phyloP scores from a whole-genome alignment of 2,888 invertebrate genomes.

The Scaptomyza polygonia region DNA sequence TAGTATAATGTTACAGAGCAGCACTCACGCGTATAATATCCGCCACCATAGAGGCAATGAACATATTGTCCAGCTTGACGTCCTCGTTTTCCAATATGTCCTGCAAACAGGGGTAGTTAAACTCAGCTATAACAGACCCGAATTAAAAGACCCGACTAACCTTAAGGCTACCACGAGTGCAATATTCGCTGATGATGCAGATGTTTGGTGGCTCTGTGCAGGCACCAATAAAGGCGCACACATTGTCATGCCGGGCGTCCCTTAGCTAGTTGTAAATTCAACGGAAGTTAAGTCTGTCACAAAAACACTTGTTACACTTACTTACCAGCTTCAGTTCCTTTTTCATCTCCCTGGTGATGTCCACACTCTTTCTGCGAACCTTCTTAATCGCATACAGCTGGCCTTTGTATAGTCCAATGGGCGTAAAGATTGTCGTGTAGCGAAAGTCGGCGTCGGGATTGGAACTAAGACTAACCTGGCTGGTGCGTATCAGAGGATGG shows the following conservation, averaged over 20 bases:
- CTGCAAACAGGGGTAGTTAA: conserved; percentile 83
- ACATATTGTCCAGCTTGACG: conserved; percentile 97
- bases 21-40: conserved; percentile 95
- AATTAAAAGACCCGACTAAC: conserved; percentile 85
- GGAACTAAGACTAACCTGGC: conserved; percentile 96
- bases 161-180: conserved; percentile 95
- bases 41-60: conserved; percentile 96
- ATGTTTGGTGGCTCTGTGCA: conserved; percentile 96
- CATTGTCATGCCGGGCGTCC: conserved; percentile 95
- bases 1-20: conserved; percentile 71
- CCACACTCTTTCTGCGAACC: conserved; percentile 93
- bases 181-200: conserved; percentile 95
- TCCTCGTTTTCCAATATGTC: conserved; percentile 98
- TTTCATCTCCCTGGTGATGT: conserved; percentile 95
- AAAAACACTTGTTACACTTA: not conserved
- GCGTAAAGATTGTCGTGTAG: conserved; percentile 95
- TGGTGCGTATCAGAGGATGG: conserved; percentile 90
- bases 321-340: conserved; percentile 95
- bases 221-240: conserved; percentile 96
- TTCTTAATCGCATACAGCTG: conserved; percentile 94
- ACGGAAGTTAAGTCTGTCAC: not conserved
- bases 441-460: conserved; percentile 95
- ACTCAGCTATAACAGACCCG: not conserved
- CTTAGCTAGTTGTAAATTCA: conserved; percentile 88
- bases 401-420: conserved; percentile 95